Base-by-base conservation (phyloP, 2,797 vertebrate species). In the Typhlichthys subterraneus region DNA sequence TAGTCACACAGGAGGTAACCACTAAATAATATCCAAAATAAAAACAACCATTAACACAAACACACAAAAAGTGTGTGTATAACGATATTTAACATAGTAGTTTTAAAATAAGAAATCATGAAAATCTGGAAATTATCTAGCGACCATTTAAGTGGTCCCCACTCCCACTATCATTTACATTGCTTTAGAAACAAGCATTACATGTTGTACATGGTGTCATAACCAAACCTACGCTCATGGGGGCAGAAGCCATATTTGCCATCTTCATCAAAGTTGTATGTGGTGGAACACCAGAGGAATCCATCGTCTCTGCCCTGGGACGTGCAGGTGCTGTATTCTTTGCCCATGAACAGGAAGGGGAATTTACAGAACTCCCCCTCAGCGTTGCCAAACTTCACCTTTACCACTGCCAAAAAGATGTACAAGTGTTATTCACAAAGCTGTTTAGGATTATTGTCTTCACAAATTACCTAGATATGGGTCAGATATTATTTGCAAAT, bases 221-320 rank as follows among this genome's bases (percentile, higher is more conserved):
- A 5, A 3, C n/a, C 2, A 38, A 31, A 86, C 98, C 97, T 88
- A 99, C 98, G 90, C 85, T 99, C 98, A 1, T 99, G 97, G 57
- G 98, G 98, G 63, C 98, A 99, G 88, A 99, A 99, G 71, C 98
- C 98, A 0, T 99, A 99, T 89, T 99, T 99, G 79, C 92, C 93
- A 0, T 99, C 98, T 1, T 92, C 83, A 45, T 98, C 96, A 4
- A 98, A 99, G 91, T 98, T 92, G 88, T 98, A 94, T 9, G 94
- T 94, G 47, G 98, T 99, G 14, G 97, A 95, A 60, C 98, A 99
- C 98, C 98, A 99, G 55, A 98, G 92, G 85, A 99, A 99, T 67
- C 97, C 97, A 1, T 99, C 98, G 0, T 84, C 95, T n/a, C 98
- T 95, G 4, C 98, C 98, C 1, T 93, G 89, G 0, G 94, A 82